Evolutionary conservation across 2,888 invertebrate genomes (phyloP).

Genomic region (Hoplodrina ambigua): DNA sequence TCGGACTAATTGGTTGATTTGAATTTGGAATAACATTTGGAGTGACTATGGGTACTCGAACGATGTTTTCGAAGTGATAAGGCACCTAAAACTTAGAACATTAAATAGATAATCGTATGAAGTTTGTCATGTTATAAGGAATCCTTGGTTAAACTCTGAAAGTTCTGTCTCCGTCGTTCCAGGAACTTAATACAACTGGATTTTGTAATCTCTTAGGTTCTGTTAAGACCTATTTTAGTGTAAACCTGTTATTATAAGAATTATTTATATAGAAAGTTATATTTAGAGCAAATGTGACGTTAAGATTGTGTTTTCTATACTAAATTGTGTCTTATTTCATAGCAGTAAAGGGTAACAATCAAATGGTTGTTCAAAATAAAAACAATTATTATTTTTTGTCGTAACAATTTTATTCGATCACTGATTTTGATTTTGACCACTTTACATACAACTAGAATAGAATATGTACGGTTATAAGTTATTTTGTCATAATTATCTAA

Average conservation of each 20-base stretch:
- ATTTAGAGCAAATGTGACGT: no score
- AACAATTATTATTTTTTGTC: conserved; percentile 74
- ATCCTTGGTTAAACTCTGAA: neutral
- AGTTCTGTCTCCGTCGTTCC: neutral
- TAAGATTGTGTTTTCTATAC: no score
- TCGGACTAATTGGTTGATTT: conserved; percentile 78
- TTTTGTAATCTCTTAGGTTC: no score
- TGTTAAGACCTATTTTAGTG: no score
- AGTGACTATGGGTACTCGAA: conserved; percentile 38
- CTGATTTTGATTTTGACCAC: conserved; percentile 83
- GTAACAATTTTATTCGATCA: conserved; percentile 91
- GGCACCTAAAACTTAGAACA: conserved; percentile 7
- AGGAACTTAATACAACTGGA: neutral
- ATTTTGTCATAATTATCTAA: conserved; percentile 64
- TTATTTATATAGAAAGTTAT: no score
- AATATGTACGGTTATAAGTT: conserved; percentile 80
- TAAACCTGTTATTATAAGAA: no score
- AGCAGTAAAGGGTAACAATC: neutral
- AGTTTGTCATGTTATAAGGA: neutral
- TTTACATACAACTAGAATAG: conserved; percentile 83
- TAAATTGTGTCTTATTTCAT: no score
- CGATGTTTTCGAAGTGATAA: conserved; percentile 42
- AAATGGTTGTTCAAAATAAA: conserved; percentile 43
- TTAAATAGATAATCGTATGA: conserved; percentile 8
- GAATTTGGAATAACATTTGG: conserved; percentile 67